phyloP scores from a whole-genome alignment of 2,888 invertebrate genomes.

The Tenthredo amoena region DNA sequence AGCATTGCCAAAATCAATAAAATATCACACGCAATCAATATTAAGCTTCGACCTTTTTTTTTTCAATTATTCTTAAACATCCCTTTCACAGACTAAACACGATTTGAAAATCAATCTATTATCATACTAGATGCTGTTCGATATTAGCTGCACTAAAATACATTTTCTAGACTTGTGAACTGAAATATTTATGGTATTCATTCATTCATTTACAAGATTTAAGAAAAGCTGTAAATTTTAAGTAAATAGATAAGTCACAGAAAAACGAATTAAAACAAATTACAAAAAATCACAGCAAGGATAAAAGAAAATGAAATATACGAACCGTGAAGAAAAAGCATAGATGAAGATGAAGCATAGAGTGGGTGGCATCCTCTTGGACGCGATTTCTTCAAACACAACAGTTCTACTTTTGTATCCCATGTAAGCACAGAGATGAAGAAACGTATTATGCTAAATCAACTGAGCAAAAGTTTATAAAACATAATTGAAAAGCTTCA shows the following conservation, averaged over 20 bases:
- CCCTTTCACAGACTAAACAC: not conserved
- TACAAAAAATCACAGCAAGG: not conserved
- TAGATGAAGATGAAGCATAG: not conserved
- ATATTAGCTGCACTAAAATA: not conserved
- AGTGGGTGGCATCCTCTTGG: not conserved
- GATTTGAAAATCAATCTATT: not conserved
- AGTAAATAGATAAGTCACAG: not conserved
- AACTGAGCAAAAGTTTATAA: not conserved
- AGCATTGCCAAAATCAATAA: constrained; percentile 8
- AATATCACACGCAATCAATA: constrained; percentile 22
- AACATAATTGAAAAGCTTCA: not conserved
- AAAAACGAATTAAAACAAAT: not conserved
- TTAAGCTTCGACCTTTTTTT: not conserved
- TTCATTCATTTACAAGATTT: not conserved
- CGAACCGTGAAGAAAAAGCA: not conserved
- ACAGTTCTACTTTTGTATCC: not conserved
- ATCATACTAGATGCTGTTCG: not conserved
- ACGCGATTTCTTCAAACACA: not conserved
- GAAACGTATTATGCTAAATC: not conserved
- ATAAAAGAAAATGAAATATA: not conserved
- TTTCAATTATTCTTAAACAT: not conserved
- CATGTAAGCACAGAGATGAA: not conserved
- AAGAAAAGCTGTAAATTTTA: not conserved
- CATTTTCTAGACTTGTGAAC: not conserved
- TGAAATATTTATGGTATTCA: not conserved